Evolutionary conservation across 53 echinoderm and acorn worm species (phyloP), one percentile per base, ranked within the genome.

Genomic region (Holothuria leucospilota): DNA sequence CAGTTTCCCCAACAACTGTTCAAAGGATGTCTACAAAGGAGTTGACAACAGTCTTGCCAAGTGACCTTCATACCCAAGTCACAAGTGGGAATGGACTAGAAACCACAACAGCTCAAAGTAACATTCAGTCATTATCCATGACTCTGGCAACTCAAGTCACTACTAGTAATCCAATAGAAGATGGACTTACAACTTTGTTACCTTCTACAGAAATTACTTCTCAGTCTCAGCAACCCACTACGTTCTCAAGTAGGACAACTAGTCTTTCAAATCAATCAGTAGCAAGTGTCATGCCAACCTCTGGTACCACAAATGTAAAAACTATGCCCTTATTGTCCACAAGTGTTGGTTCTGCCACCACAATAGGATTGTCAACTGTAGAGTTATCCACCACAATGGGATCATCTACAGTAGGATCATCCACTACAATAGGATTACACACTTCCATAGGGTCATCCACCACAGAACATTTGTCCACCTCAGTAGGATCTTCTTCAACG

Each of bases 211-310:
- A 56, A 2, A 16, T 56, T 56, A 1, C 56, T 0, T 49, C 49
- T 49, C 49, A 49, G 4, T 2, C 56, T 15, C 56, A 56, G 4
- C 56, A 56, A 2, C 56, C 56, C 56, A 2, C 56, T 46, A 39
- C 49, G 21, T 51, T 30, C 2, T 20, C 80, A 79, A 8, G 51
- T 59, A 25, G 51, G 15, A 79, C 80, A 42, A 79, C 53, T 51
- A 79, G 59, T 59, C 58, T 60, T 59, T 59, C 80, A 79, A 59
- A 20, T 16, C 24, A 28, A 18, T 59, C 80, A 79, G 51, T 60
- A 24, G 61, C 80, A 0, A 79, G 28, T 59, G 34, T 26, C 58
- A 79, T 29, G 28, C 20, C 80, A 12, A 51, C 80, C 0, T 20
- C 60, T 15, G 15, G 20, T 30, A 56, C 42, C 29, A 79, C 80